A percentile compares a stretch with the other conserved stretches of the same genome.
phyloP scores from a whole-genome alignment of 2,888 invertebrate genomes.

The Hirtodrosophila trivittata region DNA sequence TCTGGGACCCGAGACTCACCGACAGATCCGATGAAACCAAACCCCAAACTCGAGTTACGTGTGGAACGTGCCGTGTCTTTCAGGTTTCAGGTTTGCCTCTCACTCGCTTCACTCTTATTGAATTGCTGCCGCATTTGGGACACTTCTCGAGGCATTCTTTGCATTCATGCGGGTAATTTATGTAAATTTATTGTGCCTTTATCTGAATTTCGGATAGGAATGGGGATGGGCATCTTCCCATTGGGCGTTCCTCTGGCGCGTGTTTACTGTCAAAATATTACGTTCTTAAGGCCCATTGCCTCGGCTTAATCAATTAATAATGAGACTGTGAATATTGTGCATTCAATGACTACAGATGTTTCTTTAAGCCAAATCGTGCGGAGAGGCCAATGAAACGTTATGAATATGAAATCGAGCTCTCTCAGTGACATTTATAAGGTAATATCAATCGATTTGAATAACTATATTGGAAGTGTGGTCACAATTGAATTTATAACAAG shows the following conservation, averaged over 20 bases:
- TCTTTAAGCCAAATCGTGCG: conserved; percentile 7
- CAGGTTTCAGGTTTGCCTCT: conserved; percentile 68
- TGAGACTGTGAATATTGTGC: conserved; percentile 32
- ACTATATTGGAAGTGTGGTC: no score
- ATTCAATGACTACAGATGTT: conserved; percentile 50
- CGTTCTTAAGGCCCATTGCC: conserved; percentile 28
- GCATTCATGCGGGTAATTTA: conserved; percentile 79
- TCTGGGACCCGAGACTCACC: conserved; percentile 3
- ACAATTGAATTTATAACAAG: no score
- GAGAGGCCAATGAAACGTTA: conserved; percentile 37
- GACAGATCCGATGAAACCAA: conserved; percentile 28
- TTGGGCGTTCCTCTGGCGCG: conserved; percentile 50
- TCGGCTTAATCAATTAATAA: conserved; percentile 70
- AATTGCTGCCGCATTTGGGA: conserved; percentile 72
- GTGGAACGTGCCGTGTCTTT: conserved; percentile 72
- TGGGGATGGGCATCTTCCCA: background rate
- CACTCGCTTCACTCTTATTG: conserved; percentile 53
- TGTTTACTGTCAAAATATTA: conserved; percentile 73
- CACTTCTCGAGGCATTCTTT: conserved; percentile 58
- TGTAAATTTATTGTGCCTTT: conserved; percentile 76
- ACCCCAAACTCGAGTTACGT: conserved; percentile 60
- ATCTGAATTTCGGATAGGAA: conserved; percentile 44
- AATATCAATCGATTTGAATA: no score
- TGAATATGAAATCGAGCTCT: conserved; percentile 41
- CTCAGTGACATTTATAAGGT: no score